Conservation (phyloP, 2,113 vertebrate species). For the Entelurus aequoreus region DNA sequence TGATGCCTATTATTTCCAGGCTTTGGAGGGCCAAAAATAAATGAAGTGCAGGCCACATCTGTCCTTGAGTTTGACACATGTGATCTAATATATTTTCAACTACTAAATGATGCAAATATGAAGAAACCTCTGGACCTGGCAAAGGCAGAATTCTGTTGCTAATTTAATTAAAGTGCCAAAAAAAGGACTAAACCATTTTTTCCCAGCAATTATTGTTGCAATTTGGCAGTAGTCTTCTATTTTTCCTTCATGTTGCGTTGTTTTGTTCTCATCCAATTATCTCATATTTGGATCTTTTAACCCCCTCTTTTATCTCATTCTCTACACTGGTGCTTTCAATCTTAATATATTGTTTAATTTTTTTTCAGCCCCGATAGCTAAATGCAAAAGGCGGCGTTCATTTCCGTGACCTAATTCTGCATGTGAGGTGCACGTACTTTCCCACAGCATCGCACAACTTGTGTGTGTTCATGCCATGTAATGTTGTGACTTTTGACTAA, state of each 20-base stretch:
- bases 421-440: constrained; percentile 23
- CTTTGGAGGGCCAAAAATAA: too few species aligned
- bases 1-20: too few species aligned
- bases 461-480: constrained; percentile 29
- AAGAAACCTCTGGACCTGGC: not conserved
- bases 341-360: not conserved
- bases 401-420: constrained; percentile 43
- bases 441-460: not conserved
- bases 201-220: not conserved
- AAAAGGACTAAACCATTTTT: too few species aligned
- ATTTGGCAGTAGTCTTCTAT: not conserved
- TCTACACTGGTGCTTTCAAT: constrained; percentile 6
- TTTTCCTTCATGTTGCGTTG: not conserved
- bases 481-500: too few species aligned
- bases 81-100: too few species aligned
- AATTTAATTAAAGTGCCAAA: too few species aligned
- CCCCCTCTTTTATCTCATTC: constrained; percentile 14
- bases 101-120: not conserved
- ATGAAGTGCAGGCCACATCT: too few species aligned
- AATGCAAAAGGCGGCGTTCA: constrained; percentile 33
- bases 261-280: constrained; percentile 7
- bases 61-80: too few species aligned
- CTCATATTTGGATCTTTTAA: constrained; percentile 14
- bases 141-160: too few species aligned
- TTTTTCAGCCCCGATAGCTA: constrained; percentile 15